Base-by-base conservation (phyloP, 35 echinoderm and acorn worm genomes). In the Hemicentrotus pulcherrimus region DNA sequence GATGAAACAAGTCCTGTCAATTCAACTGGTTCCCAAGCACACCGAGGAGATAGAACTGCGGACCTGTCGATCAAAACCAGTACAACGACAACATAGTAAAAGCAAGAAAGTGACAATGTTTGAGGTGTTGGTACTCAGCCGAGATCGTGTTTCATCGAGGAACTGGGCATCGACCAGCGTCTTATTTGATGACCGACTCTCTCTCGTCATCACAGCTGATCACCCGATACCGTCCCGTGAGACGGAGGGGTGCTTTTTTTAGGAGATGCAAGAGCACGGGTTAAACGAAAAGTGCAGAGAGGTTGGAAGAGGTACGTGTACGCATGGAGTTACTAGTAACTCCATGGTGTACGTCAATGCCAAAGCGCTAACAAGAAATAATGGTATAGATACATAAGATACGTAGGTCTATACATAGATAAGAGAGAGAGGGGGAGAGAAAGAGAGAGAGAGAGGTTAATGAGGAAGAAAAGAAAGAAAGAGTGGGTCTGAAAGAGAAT, bases 141-240 rank as follows among this genome's bases (percentile, higher is more conserved):
- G 88, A 90, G 88, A 90, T 90, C 88, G 88, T 45, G 19, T 90
- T 90, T 45, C 88, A 47, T 90, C 88, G 32, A n/a, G 24, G 88
- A 33, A 47, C 14, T 90, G 88, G 88, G 14, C 88, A 90, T 45
- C 88, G 88, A 90, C 88, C 88, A 90, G 88, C 32, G 88, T 46
- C 88, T 19, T 90, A 30, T 90, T 90, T 90, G 88, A 90, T 31
- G 88, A 90, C 24, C 32, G 88, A 41, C 88, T 90, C 88, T 47
- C 31, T 24, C 15, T 47, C 88, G 46, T 90, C 88, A 47, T 47
- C 88, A n/a, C 88, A 90, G 88, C 88, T 90, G 88, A 90, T 22
- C 88, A 90, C 33, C 46, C 88, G 88, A 47, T 32, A 45, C 88
- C 12, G 18, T 47, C 88, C 88, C 32, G 46, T 33, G 88, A 30